Conservation (phyloP, 1,140 invertebrate species). For the Vanessa tameamea region DNA sequence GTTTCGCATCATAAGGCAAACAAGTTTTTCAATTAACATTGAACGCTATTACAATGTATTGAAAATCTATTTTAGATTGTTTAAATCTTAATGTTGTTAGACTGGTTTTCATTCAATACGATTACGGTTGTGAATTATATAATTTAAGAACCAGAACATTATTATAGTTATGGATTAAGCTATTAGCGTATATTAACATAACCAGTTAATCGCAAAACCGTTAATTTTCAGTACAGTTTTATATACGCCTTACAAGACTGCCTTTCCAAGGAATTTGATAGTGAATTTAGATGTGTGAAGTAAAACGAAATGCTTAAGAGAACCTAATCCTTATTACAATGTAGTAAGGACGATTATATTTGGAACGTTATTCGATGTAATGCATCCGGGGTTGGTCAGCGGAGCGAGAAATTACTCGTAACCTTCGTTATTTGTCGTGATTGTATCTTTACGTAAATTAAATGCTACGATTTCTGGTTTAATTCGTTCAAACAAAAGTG, state of each 20-base stretch:
- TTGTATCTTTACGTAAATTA: constrained; percentile 18
- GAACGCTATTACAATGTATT: background rate
- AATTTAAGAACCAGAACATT: constrained; percentile 5
- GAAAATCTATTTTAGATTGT: constrained; percentile 5
- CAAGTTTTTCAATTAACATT: background rate
- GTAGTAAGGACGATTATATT: constrained; percentile 1
- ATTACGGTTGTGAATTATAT: constrained; percentile 12
- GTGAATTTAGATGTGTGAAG: background rate
- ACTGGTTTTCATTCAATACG: constrained; percentile 17
- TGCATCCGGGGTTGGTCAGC: constrained; percentile 34
- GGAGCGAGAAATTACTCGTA: constrained; percentile 47
- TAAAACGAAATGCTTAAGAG: background rate
- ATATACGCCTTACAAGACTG: background rate
- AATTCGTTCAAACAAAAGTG: background rate
- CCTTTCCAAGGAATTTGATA: constrained; percentile 4
- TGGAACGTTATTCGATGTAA: constrained; percentile 9
- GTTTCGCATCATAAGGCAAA: constrained; percentile 6
- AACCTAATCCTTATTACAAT: background rate
- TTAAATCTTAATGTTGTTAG: background rate
- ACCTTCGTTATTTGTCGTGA: constrained; percentile 19
- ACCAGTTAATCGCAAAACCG: background rate
- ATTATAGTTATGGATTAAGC: constrained; percentile 7
- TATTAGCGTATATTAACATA: constrained; percentile 4
- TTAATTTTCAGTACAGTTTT: too few relatives aligned
- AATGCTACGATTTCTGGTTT: constrained; percentile 24